Conservation (phyloP, 2,888 invertebrate species). For the Epinotia bilunana region DNA sequence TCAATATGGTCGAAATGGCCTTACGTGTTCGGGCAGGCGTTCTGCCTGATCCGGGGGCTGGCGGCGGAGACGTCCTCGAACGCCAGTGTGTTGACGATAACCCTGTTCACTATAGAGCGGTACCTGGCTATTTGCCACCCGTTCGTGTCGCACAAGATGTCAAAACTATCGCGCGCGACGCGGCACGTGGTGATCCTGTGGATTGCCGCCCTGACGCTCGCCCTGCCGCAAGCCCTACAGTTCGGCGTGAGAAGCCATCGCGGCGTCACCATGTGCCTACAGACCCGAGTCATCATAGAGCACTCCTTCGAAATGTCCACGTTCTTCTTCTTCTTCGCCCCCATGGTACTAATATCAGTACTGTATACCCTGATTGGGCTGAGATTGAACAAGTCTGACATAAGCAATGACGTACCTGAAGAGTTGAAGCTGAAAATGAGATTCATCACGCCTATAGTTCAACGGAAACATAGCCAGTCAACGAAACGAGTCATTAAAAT, state of each 20-base stretch:
- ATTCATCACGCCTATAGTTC: constrained; percentile 59
- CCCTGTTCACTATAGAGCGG: constrained; percentile 92
- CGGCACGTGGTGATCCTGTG: constrained; percentile 93
- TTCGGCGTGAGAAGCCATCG: constrained; percentile 72
- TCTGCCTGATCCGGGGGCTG: constrained; percentile 91
- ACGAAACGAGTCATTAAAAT: constrained; percentile 89
- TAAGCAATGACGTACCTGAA: constrained; percentile 61
- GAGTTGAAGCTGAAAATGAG: constrained; percentile 58
- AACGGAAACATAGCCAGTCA: constrained; percentile 82
- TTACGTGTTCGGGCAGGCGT: constrained; percentile 90
- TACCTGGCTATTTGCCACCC: constrained; percentile 87
- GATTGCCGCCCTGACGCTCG: constrained; percentile 89
- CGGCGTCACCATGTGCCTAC: constrained; percentile 78
- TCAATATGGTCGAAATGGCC: constrained; percentile 91
- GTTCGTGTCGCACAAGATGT: constrained; percentile 91
- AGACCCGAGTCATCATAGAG: constrained; percentile 80
- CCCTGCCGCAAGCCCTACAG: constrained; percentile 87
- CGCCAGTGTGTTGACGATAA: constrained; percentile 91
- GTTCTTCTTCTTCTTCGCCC: constrained; percentile 89
- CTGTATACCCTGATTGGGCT: constrained; percentile 88
- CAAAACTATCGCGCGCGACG: constrained; percentile 92
- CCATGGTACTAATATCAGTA: constrained; percentile 90
- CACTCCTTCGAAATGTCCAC: constrained; percentile 89
- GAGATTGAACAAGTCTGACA: constrained; percentile 81
- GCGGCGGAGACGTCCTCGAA: constrained; percentile 92